Percentiles rank a stretch among this genome's conserved stretches.
Conservation (phyloP, 2,888 invertebrate genomes). For the Epistrophella euchroma region DNA sequence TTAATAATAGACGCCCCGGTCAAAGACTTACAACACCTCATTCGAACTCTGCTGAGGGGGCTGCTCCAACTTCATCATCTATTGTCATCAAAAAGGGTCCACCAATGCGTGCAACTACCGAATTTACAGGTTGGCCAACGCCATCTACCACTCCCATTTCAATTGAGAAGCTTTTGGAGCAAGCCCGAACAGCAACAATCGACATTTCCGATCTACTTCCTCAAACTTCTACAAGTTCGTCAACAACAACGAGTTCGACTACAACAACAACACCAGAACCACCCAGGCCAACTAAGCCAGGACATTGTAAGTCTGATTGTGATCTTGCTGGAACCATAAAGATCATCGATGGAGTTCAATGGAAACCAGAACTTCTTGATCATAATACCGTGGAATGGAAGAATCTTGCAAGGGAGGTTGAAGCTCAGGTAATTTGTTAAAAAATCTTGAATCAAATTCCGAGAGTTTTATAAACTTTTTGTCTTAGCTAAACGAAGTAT, state of each 20-base stretch:
- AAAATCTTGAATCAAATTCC: background rate
- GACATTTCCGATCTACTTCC: constrained; percentile 84
- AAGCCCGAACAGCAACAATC: constrained; percentile 86
- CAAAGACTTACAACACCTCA: constrained; percentile 86
- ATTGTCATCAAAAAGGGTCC: constrained; percentile 93
- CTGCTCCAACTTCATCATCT: constrained; percentile 84
- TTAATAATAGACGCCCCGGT: constrained; percentile 85
- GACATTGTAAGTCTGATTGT: constrained; percentile 90
- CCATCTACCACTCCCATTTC: constrained; percentile 94
- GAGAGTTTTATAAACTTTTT: background rate
- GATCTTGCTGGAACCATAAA: constrained; percentile 94
- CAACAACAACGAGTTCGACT: constrained; percentile 86
- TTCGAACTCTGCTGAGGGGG: constrained; percentile 79
- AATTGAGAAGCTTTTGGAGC: constrained; percentile 91
- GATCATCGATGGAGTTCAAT: constrained; percentile 91
- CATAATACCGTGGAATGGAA: constrained; percentile 95
- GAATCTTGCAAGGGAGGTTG: constrained; percentile 91
- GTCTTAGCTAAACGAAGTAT: constrained; percentile 92
- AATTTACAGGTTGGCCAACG: constrained; percentile 96
- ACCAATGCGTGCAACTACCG: constrained; percentile 93
- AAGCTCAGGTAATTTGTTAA: constrained; percentile 87
- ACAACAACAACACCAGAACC: constrained; percentile 90
- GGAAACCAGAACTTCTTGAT: constrained; percentile 94
- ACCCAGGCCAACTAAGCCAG: constrained; percentile 89
- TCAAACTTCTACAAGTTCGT: constrained; percentile 83